These are phyloP conservation scores for Dryobotodes eremita DNA, from an alignment of 2,888 invertebrate genomes.

Conservation along the genomic window DNA sequence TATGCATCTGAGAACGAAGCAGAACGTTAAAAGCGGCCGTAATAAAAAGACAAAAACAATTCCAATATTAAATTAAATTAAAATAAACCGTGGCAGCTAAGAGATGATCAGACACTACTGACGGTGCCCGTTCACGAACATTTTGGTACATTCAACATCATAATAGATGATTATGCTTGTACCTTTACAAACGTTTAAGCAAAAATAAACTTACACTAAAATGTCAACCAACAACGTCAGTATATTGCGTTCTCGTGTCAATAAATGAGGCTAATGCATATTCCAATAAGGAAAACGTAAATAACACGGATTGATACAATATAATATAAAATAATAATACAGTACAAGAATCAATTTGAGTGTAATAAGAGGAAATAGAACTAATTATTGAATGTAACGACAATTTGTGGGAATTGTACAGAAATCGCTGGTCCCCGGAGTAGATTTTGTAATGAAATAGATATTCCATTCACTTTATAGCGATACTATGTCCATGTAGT, in stretches of 20 bases:
- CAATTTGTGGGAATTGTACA: conserved; percentile 1
- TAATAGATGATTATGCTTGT: too few relatives aligned
- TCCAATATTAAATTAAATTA: too few relatives aligned
- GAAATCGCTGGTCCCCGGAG: background rate
- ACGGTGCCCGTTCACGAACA: too few relatives aligned
- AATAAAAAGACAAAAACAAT: too few relatives aligned
- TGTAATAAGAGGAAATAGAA: conserved; percentile 22
- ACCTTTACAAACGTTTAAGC: too few relatives aligned
- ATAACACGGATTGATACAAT: conserved; percentile 16
- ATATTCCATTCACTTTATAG: background rate
- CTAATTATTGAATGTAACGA: conserved; percentile 5
- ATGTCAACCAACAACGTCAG: background rate
- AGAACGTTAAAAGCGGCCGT: too few relatives aligned
- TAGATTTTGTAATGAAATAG: background rate
- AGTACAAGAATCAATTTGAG: conserved; percentile 14
- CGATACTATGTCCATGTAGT: background rate
- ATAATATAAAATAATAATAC: conserved; percentile 21
- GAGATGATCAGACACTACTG: too few relatives aligned
- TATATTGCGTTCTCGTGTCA: conserved; percentile 12
- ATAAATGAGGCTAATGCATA: conserved; percentile 30
- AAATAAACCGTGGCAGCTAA: too few relatives aligned
- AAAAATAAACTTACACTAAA: too few relatives aligned
- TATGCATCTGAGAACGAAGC: too few relatives aligned
- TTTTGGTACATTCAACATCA: too few relatives aligned
- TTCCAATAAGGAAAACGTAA: conserved; percentile 16